phyloP scores from a whole-genome alignment of 2,888 invertebrate species.

The Gibbula magus region DNA sequence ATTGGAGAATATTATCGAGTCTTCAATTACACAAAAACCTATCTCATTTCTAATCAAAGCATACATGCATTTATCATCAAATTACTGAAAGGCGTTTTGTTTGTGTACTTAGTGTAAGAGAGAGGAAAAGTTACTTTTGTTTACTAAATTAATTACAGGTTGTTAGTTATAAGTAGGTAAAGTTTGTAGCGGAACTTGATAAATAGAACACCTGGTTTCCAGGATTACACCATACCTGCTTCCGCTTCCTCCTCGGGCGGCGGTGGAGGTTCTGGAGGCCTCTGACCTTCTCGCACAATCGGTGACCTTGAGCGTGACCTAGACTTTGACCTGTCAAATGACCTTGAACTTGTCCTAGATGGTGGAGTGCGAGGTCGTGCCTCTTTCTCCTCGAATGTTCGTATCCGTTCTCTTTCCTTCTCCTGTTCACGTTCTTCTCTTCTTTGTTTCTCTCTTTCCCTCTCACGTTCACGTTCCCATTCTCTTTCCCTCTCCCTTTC shows the following conservation, averaged over 20 bases:
- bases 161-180: too few species aligned
- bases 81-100: too few species aligned
- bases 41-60: too few species aligned
- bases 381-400: constrained; percentile 29
- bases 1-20: too few species aligned
- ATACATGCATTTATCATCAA: too few species aligned
- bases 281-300: constrained; percentile 29
- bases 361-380: constrained; percentile 37
- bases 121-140: too few species aligned
- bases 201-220: not conserved
- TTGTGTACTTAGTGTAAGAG: too few species aligned
- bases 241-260: constrained; percentile 51
- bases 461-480: constrained; percentile 35
- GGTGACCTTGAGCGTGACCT: constrained; percentile 45
- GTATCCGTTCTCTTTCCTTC: constrained; percentile 26
- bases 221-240: constrained; percentile 6
- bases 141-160: too few species aligned
- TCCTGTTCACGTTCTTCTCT: constrained; percentile 20
- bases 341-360: constrained; percentile 43
- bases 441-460: constrained; percentile 22
- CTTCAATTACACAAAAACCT: too few species aligned
- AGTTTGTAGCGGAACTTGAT: too few species aligned
- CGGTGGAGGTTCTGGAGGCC: constrained; percentile 41
- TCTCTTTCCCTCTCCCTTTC: constrained; percentile 25
- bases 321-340: constrained; percentile 37